Evolutionary conservation across 2,113 vertebrate species (phyloP), one percentile per base, ranked within the genome.

Genomic region (Spea multiplicata): DNA sequence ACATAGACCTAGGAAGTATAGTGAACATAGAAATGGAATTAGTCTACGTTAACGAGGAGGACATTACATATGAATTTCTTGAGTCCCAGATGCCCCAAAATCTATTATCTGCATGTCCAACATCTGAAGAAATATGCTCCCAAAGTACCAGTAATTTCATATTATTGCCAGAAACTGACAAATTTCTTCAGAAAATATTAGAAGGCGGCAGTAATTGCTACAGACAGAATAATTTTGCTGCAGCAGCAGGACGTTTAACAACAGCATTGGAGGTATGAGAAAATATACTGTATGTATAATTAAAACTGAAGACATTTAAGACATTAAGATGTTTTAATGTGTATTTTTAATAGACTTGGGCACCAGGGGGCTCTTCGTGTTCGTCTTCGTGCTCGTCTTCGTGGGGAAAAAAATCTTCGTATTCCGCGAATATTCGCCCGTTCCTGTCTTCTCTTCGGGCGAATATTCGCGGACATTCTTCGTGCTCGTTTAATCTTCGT

Each of bases 191-290:
- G 76, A 70, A 73, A 13, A 85, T 83, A 81, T 87, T 93, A 81
- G 53, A 44, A 77, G 87, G 90, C 70, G 91, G 89, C 81, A 87
- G 89, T 48, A 4, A 84, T 46, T 89, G 82, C 86, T 93, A 88
- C 84, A 83, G 82, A 67, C 84, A 86, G 66, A 88, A 90, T 57
- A 90, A 91, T 85, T 93, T 93, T 0, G 50, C 73, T 0, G 59
- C 71, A 66, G 91, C 93, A 46, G 86, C 75, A 0, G 87, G 84
- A 66, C 80, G 76, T 69, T 83, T 91, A 82, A 86, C 72, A 81
- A 82, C 84, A 55, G 91, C 90, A 52, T 81, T 88, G 59, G 78
- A 92, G 92, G 90, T 91, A 91, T 0, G 76, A 9, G n/a, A 46
- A 53, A 52, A 62, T 17, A 74, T 44, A 66, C 16, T 30, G 2